Evolutionary conservation across 2,888 invertebrate species (phyloP).

Genomic region (Xestobium rufovillosum): DNA sequence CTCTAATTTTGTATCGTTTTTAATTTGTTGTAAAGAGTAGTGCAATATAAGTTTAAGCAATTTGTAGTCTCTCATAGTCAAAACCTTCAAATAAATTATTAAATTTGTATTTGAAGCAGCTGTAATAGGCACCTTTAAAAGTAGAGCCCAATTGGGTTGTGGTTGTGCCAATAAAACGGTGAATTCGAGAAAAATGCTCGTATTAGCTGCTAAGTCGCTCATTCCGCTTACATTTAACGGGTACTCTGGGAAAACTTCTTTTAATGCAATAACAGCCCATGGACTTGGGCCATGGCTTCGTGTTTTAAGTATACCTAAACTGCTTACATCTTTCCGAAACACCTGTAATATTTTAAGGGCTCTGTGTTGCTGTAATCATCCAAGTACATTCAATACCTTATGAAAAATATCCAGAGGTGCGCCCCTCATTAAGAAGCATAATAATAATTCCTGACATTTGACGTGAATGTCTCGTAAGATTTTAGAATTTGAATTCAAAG

Average conservation of each 20-base stretch:
- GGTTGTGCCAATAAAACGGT: constrained; percentile 67
- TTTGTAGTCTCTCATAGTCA: constrained; percentile 64
- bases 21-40: constrained; percentile 46
- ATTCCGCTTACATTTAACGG: constrained; percentile 41
- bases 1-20: constrained; percentile 25
- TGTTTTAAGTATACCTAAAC: constrained; percentile 49
- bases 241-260: constrained; percentile 50
- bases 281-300: constrained; percentile 52
- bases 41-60: constrained; percentile 53
- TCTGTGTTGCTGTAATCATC: not conserved
- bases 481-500: constrained; percentile 52
- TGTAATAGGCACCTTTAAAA: constrained; percentile 56
- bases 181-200: constrained; percentile 61
- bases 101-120: constrained; percentile 5
- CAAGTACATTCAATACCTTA: constrained; percentile 52
- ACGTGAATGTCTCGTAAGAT: constrained; percentile 75
- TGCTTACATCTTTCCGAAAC: constrained; percentile 50
- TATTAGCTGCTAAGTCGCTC: constrained; percentile 49
- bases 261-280: constrained; percentile 64
- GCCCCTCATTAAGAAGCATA: constrained; percentile 66
- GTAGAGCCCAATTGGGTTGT: constrained; percentile 67
- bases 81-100: constrained; percentile 45
- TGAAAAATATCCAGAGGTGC: constrained; percentile 66
- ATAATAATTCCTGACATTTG: constrained; percentile 72
- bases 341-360: constrained; percentile 35